phyloP scores from a whole-genome alignment of 2,797 vertebrate species.

The Smutsia temminckii region DNA sequence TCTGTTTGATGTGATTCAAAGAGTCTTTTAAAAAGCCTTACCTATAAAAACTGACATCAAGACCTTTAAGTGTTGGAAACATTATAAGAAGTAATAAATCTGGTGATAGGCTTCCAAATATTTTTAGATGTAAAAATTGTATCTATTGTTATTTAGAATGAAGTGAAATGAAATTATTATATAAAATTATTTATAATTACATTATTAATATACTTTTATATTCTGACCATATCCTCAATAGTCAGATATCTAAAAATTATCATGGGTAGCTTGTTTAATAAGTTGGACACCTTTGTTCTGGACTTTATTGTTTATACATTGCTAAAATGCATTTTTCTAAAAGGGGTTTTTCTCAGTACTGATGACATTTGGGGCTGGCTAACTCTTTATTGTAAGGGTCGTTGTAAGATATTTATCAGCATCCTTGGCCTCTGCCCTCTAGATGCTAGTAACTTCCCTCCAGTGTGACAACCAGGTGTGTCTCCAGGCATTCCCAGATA shows the following conservation, averaged over 20 bases:
- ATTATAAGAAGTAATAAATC: not conserved
- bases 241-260: not conserved
- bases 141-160: not conserved
- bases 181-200: not conserved
- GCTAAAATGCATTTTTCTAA: not conserved
- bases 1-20: not conserved
- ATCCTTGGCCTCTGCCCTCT: not conserved
- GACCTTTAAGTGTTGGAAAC: not conserved
- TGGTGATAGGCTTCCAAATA: not conserved
- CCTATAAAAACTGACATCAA: not conserved
- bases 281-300: not conserved
- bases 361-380: not conserved
- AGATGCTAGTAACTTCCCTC: not conserved
- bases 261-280: not conserved
- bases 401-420: not conserved
- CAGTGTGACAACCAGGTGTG: not conserved
- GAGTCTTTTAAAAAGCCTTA: conserved; percentile 17
- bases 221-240: not conserved
- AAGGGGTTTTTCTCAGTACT: not conserved
- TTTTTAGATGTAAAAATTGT: not conserved
- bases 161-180: not conserved
- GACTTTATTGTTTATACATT: not conserved
- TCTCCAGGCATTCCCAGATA: not conserved
- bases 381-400: not conserved
- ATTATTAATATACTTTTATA: not conserved